These are phyloP conservation scores for Albula goreensis DNA, from an alignment of 2,113 vertebrate species.

Conservation along the genomic window DNA sequence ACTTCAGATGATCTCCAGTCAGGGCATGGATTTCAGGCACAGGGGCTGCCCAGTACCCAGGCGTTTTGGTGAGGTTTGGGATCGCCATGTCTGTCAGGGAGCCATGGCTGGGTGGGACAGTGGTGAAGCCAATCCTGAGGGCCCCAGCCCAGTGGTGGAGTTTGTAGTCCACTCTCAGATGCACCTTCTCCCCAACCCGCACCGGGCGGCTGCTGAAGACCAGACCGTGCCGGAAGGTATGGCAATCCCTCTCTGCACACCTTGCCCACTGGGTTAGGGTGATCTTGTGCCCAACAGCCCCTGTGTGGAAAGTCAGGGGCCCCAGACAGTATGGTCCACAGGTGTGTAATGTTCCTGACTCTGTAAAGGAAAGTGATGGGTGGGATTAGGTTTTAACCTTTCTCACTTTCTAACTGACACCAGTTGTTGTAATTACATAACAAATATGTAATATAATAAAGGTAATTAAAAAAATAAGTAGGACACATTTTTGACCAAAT, in stretches of 20 bases:
- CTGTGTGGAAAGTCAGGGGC: constrained; percentile 68
- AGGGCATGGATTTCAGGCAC: constrained; percentile 43
- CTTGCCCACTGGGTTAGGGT: constrained; percentile 48
- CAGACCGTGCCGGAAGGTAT: constrained; percentile 71
- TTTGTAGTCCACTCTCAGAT: constrained; percentile 56
- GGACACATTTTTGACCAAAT: no score
- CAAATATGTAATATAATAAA: no score
- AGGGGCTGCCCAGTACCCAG: constrained; percentile 64
- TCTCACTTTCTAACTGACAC: no score
- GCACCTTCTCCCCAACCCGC: constrained; percentile 61
- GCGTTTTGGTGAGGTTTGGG: constrained; percentile 65
- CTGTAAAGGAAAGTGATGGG: neutral
- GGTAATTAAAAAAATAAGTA: no score
- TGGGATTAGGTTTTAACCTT: neutral
- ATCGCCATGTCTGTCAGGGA: constrained; percentile 66
- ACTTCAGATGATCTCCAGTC: constrained; percentile 58
- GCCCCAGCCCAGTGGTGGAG: constrained; percentile 62
- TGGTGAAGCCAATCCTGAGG: constrained; percentile 80
- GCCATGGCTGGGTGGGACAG: constrained; percentile 53
- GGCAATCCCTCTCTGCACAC: constrained; percentile 43
- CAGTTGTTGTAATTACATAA: no score
- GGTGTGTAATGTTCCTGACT: neutral
- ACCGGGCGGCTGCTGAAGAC: constrained; percentile 77
- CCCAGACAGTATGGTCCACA: constrained; percentile 46
- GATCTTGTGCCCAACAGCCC: constrained; percentile 62